phyloP scores from a whole-genome alignment of 2,113 vertebrate species.

The Mesoclemmys tuberculata region DNA sequence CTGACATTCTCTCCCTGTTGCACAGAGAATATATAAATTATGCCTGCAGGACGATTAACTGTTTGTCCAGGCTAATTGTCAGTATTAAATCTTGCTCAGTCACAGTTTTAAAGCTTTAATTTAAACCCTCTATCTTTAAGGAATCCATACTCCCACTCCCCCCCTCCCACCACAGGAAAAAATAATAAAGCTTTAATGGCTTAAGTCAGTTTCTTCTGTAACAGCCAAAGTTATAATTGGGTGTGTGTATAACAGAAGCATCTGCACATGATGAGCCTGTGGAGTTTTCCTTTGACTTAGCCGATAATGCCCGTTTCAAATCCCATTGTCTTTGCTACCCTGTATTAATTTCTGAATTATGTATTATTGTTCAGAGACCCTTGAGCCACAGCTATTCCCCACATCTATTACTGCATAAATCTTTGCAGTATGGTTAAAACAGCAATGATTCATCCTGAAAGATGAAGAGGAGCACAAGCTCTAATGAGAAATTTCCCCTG shows the following conservation, averaged over 20 bases:
- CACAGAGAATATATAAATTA: constrained; percentile 74
- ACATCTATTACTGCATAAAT: constrained; percentile 63
- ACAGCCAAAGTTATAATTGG: constrained; percentile 62
- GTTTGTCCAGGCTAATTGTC: constrained; percentile 80
- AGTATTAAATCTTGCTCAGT: constrained; percentile 77
- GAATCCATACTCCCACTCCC: constrained; percentile 70
- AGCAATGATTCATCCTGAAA: constrained; percentile 54
- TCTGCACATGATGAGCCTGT: constrained; percentile 35
- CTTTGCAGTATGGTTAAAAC: constrained; percentile 55
- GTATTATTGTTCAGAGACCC: constrained; percentile 70
- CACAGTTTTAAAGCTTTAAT: constrained; percentile 80
- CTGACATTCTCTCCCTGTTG: constrained; percentile 60
- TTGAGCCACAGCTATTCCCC: constrained; percentile 53
- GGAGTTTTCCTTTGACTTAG: constrained; percentile 51
- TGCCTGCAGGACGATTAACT: constrained; percentile 72
- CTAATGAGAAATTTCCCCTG: background rate
- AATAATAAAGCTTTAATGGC: constrained; percentile 74
- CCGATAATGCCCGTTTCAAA: constrained; percentile 40
- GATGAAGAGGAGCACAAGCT: background rate
- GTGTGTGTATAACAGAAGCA: constrained; percentile 46
- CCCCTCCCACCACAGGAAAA: constrained; percentile 48
- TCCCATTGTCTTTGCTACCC: constrained; percentile 64
- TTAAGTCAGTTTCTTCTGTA: constrained; percentile 63
- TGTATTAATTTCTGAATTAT: constrained; percentile 71
- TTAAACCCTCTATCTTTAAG: constrained; percentile 80